Percentiles rank a stretch among this genome's conserved stretches.
These are phyloP conservation scores for Plotosus lineatus DNA, from an alignment of 2,113 vertebrate species.

Conservation along the genomic window DNA sequence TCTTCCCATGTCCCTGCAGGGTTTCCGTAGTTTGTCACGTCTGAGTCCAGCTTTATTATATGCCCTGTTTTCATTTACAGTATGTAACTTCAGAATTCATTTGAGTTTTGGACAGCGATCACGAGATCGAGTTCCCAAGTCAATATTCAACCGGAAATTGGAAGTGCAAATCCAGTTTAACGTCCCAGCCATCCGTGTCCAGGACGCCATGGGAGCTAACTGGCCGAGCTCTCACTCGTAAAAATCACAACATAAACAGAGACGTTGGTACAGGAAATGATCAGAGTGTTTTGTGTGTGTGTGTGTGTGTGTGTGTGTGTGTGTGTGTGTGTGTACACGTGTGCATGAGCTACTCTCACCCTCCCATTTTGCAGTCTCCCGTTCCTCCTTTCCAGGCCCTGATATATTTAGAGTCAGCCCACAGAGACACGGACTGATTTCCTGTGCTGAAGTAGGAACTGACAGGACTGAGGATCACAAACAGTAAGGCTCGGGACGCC, in stretches of 20 bases:
- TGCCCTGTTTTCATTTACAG: too few species aligned
- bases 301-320: neutral
- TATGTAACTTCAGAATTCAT: too few species aligned
- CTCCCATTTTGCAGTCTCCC: constrained; percentile 90
- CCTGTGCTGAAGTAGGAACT: constrained; percentile 81
- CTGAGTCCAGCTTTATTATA: too few species aligned
- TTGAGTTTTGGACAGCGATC: too few species aligned
- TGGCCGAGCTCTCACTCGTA: too few species aligned
- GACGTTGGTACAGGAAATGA: neutral
- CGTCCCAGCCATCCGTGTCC: too few species aligned
- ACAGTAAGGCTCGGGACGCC: constrained; percentile 77
- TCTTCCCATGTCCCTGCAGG: too few species aligned
- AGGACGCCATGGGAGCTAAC: too few species aligned
- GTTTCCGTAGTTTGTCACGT: too few species aligned
- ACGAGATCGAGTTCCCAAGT: too few species aligned
- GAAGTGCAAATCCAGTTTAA: too few species aligned
- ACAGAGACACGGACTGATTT: constrained; percentile 78
- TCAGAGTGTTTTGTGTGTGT: neutral
- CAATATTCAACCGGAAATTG: too few species aligned
- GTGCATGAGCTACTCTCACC: constrained; percentile 67
- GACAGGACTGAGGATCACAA: constrained; percentile 84
- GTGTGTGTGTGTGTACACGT: constrained; percentile 10
- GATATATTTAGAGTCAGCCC: constrained; percentile 85
- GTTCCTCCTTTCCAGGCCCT: constrained; percentile 89
- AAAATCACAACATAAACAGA: neutral